Evolutionary conservation across 1,140 invertebrate species (phyloP), one percentile per base, ranked within the genome.

Genomic region (Drosophila asahinai): DNA sequence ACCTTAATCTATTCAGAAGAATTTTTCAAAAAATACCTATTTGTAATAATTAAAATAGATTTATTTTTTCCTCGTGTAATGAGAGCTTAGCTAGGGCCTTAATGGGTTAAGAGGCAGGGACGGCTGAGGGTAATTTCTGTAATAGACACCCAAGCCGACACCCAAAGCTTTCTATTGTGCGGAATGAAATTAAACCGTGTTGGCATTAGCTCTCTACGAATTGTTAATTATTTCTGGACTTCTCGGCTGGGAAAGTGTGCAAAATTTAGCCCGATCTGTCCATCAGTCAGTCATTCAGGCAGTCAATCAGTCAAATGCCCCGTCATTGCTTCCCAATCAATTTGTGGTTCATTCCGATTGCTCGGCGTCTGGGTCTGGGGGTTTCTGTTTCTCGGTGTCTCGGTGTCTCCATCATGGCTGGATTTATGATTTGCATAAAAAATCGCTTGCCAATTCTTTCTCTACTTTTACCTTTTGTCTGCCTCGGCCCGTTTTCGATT

Each of bases 361-460:
- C 45, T 47, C 40, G n/a, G 22, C n/a, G 49, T 15, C 57, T 42
- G 54, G 52, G 67, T 66, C 61, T 76, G 62, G 52, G 52, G 52
- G 67, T 71, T 64, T 76, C 65, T 80, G 62, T 63, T 66, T 76
- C 64, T 73, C 9, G 61, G 60, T 51, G 45, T 36, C 66, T 52
- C 8, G 49, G 71, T 89, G 82, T 86, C 77, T 84, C 68, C 61
- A 70, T 78, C 30, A 61, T 67, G 68, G 71, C 72, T 82, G 51
- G 65, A 75, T 91, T 86, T 90, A 90, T 90, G 86, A 90, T 90
- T 90, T 90, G 86, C 86, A 90, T 86, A 89, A 89, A 89, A 89
- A 86, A 83, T 83, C 77, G 80, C 63, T 81, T 80, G 79, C 62
- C 86, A 86, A 91, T 91, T 91, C 80, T 91, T 67, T 81, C 65